phyloP scores from a whole-genome alignment of 2,797 vertebrate species.

The Jordanella pulchra region DNA sequence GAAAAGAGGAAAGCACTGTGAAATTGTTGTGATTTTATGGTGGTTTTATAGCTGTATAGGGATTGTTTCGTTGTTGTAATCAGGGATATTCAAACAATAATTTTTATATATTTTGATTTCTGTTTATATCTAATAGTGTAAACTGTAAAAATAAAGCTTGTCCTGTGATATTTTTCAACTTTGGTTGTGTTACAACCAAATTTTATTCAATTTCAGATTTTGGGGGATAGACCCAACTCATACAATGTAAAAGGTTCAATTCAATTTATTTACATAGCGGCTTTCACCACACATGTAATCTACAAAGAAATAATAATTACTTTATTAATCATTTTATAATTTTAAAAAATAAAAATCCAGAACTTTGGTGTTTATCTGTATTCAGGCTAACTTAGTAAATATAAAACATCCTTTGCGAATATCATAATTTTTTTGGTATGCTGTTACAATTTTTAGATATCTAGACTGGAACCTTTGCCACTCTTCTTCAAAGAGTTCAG shows the following conservation, averaged over 20 bases:
- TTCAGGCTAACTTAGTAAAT: neutral
- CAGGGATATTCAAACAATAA: conserved; percentile 47
- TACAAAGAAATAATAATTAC: no score
- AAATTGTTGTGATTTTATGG: conserved; percentile 67
- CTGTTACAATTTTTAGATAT: neutral
- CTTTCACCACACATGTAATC: no score
- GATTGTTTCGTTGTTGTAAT: conserved; percentile 59
- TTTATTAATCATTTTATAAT: no score
- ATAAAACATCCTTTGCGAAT: neutral
- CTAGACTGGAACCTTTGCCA: neutral
- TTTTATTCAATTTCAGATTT: neutral
- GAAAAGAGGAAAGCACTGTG: conserved; percentile 68
- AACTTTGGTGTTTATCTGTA: neutral
- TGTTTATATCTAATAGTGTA: conserved; percentile 11
- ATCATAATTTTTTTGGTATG: neutral
- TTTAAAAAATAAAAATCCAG: neutral
- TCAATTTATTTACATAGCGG: no score
- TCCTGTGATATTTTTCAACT: no score
- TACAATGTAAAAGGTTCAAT: no score
- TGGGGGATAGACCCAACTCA: neutral
- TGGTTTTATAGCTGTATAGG: conserved; percentile 65
- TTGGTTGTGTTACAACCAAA: no score
- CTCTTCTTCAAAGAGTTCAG: no score
- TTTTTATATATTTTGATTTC: conserved; percentile 39
- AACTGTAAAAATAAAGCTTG: neutral